Evolutionary conservation across 1,140 invertebrate genomes (phyloP).

Genomic region (Radopholus similis): DNA sequence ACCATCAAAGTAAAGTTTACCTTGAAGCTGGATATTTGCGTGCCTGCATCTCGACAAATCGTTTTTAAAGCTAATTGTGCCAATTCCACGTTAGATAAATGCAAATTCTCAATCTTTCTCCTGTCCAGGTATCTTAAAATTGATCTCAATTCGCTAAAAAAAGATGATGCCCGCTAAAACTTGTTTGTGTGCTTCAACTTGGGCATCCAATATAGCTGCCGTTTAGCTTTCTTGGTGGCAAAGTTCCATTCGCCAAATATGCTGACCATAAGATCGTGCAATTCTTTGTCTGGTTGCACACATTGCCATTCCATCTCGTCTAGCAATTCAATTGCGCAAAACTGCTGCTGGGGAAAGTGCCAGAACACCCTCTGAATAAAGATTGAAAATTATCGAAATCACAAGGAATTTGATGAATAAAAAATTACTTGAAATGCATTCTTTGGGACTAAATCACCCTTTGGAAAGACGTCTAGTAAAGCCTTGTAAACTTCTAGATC

Average conservation of each 20-base stretch:
- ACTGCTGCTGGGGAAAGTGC: slow-evolving; percentile 90
- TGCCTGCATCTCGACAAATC: slow-evolving; percentile 78
- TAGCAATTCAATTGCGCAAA: slow-evolving; percentile 78
- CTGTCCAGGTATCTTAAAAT: slow-evolving; percentile 74
- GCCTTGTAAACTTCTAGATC: slow-evolving; percentile 87
- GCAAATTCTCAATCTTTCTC: slow-evolving; percentile 63
- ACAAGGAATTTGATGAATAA: not conserved
- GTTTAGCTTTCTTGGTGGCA: slow-evolving; percentile 76
- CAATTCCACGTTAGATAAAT: slow-evolving; percentile 72
- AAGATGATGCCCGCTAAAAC: not conserved
- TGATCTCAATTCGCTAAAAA: not conserved
- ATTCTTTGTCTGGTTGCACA: slow-evolving; percentile 83
- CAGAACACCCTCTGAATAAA: slow-evolving; percentile 64
- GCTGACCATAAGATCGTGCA: slow-evolving; percentile 75
- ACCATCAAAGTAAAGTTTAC: slow-evolving; percentile 63
- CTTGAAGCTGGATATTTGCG: slow-evolving; percentile 70
- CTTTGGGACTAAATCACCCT: slow-evolving; percentile 77
- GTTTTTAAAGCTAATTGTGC: slow-evolving; percentile 78
- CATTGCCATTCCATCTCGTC: slow-evolving; percentile 86
- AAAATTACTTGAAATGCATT: slow-evolving; percentile 72
- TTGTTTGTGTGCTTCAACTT: slow-evolving; percentile 88
- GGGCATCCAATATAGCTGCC: slow-evolving; percentile 97
- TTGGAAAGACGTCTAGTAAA: slow-evolving; percentile 83
- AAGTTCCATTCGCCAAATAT: slow-evolving; percentile 77
- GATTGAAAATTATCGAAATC: not conserved